Evolutionary conservation across 2,888 invertebrate genomes (phyloP), one percentile per base, ranked within the genome.

Genomic region (Eristalis tenax): DNA sequence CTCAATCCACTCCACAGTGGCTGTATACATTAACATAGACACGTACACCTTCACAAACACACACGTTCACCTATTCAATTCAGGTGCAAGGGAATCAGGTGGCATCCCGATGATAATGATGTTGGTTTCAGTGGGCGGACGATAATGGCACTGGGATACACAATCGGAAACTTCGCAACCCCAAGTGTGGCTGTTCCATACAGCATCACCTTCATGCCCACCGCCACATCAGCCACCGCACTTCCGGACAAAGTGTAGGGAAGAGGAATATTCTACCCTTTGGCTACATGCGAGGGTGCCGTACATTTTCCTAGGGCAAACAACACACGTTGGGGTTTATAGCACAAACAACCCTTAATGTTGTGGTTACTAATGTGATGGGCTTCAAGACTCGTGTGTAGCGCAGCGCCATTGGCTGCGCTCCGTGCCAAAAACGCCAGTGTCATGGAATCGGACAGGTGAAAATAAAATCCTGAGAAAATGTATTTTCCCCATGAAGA

Each of bases 391-490:
- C 59, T 69, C 32, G 61, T 61, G 63, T 32, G 35, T 71, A 18
- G 50, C 18, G 13, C n/a, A 50, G 18, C 50, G 50, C 50, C 18
- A 50, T 18, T 18, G 50, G 50, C 50, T 50, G n/a, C 50, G 50
- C 50, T 50, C n/a, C 50, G 18, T 50, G 50, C 18, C 18, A 5
- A 50, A 50, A 18, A 40, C 11, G 35, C 59, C 38, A 43, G 5
- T n/a, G 59, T 82, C 77, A 69, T 50, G 63, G 73, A 69, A 83
- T 79, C 71, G 79, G 86, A 83, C 86, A 87, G 86, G 82, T 86
- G 78, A 83, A 74, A 75, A 75, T 86, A 75, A 86, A 86, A 75
- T 71, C 83, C 65, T 32, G 57, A 75, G 74, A 66, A 87, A 87
- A 75, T 75, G 69, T 78, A 73, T 77, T 76, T 75, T 85, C 69